These are phyloP conservation scores for Brachyopa scutellaris DNA, from an alignment of 2,888 invertebrate genomes.

Conservation along the genomic window DNA sequence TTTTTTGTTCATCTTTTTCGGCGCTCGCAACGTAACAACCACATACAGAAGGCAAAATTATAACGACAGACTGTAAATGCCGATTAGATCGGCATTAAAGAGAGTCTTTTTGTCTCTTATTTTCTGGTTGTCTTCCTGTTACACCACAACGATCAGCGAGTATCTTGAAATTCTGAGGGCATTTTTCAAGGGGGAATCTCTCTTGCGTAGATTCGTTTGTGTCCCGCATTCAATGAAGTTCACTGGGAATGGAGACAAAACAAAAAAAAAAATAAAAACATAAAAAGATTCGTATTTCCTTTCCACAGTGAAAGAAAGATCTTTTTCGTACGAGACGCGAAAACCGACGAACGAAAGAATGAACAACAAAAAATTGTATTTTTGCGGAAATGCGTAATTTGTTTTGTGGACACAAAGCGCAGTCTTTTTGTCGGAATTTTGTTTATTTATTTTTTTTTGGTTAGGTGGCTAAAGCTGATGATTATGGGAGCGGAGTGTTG, in stretches of 20 bases:
- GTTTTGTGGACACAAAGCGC: constrained; percentile 36
- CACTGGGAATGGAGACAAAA: constrained; percentile 26
- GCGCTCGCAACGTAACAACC: constrained; percentile 14
- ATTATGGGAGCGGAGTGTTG: constrained; percentile 44
- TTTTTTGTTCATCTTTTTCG: constrained; percentile 13
- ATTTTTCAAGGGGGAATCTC: constrained; percentile 51
- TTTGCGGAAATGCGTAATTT: constrained; percentile 71
- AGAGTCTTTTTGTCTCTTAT: constrained; percentile 21
- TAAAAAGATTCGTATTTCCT: constrained; percentile 69
- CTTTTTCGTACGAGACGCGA: constrained; percentile 60
- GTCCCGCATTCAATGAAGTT: constrained; percentile 65
- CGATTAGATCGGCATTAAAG: constrained; percentile 57
- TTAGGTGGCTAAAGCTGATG: constrained; percentile 27
- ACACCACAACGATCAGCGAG: constrained; percentile 52
- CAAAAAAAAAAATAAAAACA: constrained; percentile 16
- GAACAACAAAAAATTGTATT: neutral
- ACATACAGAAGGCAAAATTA: constrained; percentile 27
- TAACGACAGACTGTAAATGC: constrained; percentile 50
- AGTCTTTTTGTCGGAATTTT: constrained; percentile 36
- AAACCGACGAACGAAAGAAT: constrained; percentile 52
- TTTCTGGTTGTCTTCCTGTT: constrained; percentile 54
- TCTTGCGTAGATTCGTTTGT: constrained; percentile 61
- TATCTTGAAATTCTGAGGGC: constrained; percentile 33
- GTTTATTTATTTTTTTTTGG: too few species aligned
- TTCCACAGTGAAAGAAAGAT: constrained; percentile 52